Conservation (phyloP, 2,888 invertebrate species). For the Calliphora vomitoria region DNA sequence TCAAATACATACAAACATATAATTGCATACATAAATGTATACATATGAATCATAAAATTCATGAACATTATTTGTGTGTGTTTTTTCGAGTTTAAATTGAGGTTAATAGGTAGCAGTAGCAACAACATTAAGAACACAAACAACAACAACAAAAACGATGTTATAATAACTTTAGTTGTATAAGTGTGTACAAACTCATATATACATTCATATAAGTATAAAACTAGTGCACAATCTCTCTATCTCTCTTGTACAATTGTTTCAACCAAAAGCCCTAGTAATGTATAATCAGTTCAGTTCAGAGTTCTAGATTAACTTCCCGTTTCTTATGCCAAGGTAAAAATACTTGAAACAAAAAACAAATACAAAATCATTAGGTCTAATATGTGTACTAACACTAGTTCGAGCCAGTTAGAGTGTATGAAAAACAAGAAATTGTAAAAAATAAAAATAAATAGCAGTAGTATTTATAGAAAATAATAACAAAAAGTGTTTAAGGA, state of each 20-base stretch:
- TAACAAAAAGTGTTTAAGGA: conserved; percentile 19
- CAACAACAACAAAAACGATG: conserved; percentile 33
- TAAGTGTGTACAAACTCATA: conserved; percentile 19
- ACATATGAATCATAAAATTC: conserved; percentile 63
- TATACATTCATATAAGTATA: conserved; percentile 9
- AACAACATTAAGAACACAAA: conserved; percentile 48
- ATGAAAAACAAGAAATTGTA: conserved; percentile 17
- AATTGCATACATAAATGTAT: neutral
- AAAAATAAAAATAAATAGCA: conserved; percentile 14
- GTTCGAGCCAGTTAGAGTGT: conserved; percentile 20
- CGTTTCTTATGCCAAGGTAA: conserved; percentile 70
- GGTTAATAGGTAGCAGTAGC: conserved; percentile 71
- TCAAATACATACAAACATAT: conserved; percentile 22
- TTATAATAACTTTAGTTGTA: conserved; percentile 48
- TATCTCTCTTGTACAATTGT: conserved; percentile 14
- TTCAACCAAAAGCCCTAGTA: conserved; percentile 49
- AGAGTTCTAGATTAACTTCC: conserved; percentile 70
- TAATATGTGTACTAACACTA: conserved; percentile 39
- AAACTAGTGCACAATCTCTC: conserved; percentile 23
- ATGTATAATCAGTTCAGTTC: conserved; percentile 61
- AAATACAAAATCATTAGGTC: conserved; percentile 59
- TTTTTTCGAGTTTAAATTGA: conserved; percentile 65
- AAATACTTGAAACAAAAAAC: conserved; percentile 58
- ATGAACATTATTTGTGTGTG: conserved; percentile 53
- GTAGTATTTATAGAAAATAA: neutral